Evolutionary conservation across 2,888 invertebrate genomes (phyloP).

Genomic region (Tipula lateralis): DNA sequence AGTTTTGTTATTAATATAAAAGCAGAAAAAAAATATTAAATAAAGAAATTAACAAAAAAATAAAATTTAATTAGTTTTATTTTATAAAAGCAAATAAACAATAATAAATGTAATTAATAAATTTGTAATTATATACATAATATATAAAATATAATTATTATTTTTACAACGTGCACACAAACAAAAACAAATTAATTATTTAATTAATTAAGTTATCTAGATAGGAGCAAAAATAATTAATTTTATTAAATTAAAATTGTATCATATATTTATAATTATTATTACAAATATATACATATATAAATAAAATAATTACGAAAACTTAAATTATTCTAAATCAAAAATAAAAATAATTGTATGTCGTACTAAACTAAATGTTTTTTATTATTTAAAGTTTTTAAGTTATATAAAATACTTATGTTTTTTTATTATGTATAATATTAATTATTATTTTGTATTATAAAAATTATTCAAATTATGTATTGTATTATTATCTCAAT

Average conservation of each 20-base stretch:
- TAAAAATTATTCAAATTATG: neutral
- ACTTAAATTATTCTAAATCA: neutral
- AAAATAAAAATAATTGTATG: neutral
- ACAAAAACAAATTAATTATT: neutral
- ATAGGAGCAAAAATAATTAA: neutral
- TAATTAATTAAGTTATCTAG: neutral
- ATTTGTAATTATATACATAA: neutral
- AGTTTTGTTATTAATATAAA: neutral
- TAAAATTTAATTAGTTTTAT: neutral
- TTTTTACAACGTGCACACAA: neutral
- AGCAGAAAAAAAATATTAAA: neutral
- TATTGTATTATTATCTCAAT: neutral
- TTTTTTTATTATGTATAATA: neutral
- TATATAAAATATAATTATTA: neutral
- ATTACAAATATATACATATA: neutral
- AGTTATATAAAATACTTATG: neutral
- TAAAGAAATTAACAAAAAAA: neutral
- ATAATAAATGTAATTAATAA: neutral
- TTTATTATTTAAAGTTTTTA: neutral
- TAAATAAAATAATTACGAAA: neutral
- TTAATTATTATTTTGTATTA: neutral
- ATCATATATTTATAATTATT: neutral
- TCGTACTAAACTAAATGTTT: neutral
- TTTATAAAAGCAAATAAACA: neutral
- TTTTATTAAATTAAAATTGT: neutral